Evolutionary conservation across 1,140 invertebrate species (phyloP).

Genomic region (Drosophila sechellia): DNA sequence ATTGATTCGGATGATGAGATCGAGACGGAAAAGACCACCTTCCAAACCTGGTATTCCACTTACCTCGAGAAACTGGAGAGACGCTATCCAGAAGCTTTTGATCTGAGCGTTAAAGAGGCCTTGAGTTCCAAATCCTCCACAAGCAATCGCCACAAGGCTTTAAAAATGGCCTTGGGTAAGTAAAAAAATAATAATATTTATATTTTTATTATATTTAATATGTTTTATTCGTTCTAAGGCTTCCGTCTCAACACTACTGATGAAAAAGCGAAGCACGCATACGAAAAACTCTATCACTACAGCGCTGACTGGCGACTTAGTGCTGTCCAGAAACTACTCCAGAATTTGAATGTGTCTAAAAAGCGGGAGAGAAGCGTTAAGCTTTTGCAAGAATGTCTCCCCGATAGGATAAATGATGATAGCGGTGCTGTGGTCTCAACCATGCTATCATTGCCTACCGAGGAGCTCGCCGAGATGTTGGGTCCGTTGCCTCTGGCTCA

Average conservation of each 20-base stretch:
- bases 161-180: slow-evolving; percentile 78
- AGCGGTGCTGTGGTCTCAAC: slow-evolving; percentile 85
- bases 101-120: slow-evolving; percentile 86
- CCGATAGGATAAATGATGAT: slow-evolving; percentile 87
- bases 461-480: slow-evolving; percentile 84
- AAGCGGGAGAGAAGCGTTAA: slow-evolving; percentile 83
- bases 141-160: slow-evolving; percentile 57
- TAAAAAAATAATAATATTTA: neutral
- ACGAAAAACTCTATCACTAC: slow-evolving; percentile 89
- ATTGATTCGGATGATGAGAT: slow-evolving; percentile 83
- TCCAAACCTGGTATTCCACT: slow-evolving; percentile 85
- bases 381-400: slow-evolving; percentile 86
- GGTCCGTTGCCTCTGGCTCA: slow-evolving; percentile 61
- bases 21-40: slow-evolving; percentile 41
- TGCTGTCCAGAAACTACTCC: slow-evolving; percentile 87
- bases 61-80: slow-evolving; percentile 86
- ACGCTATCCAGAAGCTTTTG: slow-evolving; percentile 89
- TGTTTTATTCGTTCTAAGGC: slow-evolving; percentile 45
- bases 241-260: slow-evolving; percentile 86
- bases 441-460: slow-evolving; percentile 84
- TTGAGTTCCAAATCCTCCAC: slow-evolving; percentile 54
- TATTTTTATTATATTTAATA: too few relatives aligned
- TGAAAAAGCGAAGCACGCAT: slow-evolving; percentile 86
- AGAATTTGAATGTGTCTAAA: slow-evolving; percentile 84
- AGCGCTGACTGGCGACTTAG: slow-evolving; percentile 87